These are phyloP conservation scores for Argyrosomus regius DNA, from an alignment of 2,797 vertebrate species.

Conservation along the genomic window DNA sequence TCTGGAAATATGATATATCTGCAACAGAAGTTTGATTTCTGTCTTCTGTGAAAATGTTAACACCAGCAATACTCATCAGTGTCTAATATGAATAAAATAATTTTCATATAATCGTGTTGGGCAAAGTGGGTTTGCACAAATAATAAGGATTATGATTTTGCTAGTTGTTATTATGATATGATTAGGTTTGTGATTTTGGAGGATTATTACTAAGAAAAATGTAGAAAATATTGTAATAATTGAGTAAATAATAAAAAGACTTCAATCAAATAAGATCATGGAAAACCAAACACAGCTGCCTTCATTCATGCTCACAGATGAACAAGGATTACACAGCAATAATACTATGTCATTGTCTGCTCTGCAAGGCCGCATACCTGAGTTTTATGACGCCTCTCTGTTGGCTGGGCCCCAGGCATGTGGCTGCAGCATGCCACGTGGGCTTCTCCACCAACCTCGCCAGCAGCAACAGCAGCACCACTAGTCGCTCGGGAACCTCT, in stretches of 20 bases:
- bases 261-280: not conserved
- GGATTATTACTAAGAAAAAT: not conserved
- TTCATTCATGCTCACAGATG: slow-evolving; percentile 28
- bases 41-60: slow-evolving; percentile 16
- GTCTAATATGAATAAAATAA: not conserved
- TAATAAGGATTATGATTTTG: not conserved
- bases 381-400: slow-evolving; percentile 62
- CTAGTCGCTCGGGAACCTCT: slow-evolving; percentile 45
- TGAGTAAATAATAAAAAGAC: not conserved
- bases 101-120: not conserved
- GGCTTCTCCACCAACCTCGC: slow-evolving; percentile 55
- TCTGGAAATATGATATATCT: slow-evolving; percentile 27
- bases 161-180: too few species aligned
- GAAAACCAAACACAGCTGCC: slow-evolving; percentile 28
- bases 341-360: slow-evolving; percentile 37
- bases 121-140: not conserved
- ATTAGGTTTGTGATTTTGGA: too few species aligned
- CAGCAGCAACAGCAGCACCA: slow-evolving; percentile 58
- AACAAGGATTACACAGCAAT: slow-evolving; percentile 34
- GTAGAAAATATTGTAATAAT: not conserved
- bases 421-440: slow-evolving; percentile 69
- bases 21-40: slow-evolving; percentile 21
- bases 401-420: slow-evolving; percentile 72
- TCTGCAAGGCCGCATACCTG: slow-evolving; percentile 49
- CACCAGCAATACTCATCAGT: not conserved